A percentile compares a stretch with the other conserved stretches of the same genome.
phyloP scores from a whole-genome alignment of 2,113 vertebrate species.

The Amphilophus citrinellus region DNA sequence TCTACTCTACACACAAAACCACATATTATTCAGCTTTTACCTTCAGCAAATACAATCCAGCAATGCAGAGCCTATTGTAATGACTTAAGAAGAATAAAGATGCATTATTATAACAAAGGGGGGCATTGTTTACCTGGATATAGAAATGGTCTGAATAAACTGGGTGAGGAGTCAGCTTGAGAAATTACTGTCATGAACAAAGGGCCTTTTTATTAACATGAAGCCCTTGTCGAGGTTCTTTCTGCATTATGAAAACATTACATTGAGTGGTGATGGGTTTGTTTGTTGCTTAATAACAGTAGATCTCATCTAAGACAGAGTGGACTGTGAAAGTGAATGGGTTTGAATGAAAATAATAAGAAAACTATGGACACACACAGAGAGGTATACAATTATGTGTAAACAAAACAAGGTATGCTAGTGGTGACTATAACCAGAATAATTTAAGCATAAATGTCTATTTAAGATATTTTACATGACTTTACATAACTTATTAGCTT shows the following conservation, averaged over 20 bases:
- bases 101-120: constrained; percentile 72
- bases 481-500: neutral
- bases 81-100: constrained; percentile 73
- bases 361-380: neutral
- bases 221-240: constrained; percentile 38
- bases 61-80: constrained; percentile 64
- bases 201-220: constrained; percentile 68
- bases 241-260: constrained; percentile 49
- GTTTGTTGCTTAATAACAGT: constrained; percentile 53
- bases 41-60: constrained; percentile 69
- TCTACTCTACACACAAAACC: constrained; percentile 69
- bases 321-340: constrained; percentile 14
- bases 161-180: constrained; percentile 70
- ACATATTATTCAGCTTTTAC: constrained; percentile 78
- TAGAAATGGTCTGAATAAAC: constrained; percentile 67
- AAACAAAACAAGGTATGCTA: neutral
- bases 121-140: constrained; percentile 73
- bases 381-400: neutral
- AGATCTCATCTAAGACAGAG: constrained; percentile 18
- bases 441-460: neutral
- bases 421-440: neutral
- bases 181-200: constrained; percentile 73
- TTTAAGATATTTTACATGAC: neutral
- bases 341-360: neutral
- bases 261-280: constrained; percentile 45